Conservation (phyloP, 2,113 vertebrate species). For the Hemicordylus capensis region DNA sequence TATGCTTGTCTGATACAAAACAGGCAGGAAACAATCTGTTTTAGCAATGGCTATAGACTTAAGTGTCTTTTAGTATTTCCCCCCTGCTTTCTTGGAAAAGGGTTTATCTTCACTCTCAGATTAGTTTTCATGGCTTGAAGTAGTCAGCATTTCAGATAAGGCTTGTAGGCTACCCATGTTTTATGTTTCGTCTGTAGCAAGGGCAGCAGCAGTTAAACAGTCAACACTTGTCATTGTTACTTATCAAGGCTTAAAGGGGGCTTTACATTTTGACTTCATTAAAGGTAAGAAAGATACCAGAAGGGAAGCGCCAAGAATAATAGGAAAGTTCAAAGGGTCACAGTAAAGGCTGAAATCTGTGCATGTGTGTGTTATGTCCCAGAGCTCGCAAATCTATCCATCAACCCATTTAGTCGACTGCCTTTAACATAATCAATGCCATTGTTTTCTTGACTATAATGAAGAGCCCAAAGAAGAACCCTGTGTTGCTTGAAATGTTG, state of each 20-base stretch:
- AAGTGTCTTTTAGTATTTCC: neutral
- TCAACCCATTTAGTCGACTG: neutral
- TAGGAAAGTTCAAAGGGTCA: slow-evolving; percentile 10
- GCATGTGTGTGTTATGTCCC: neutral
- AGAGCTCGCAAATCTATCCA: neutral
- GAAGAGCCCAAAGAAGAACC: too few species aligned
- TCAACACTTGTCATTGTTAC: slow-evolving; percentile 27
- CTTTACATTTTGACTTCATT: slow-evolving; percentile 36
- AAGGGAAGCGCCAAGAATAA: slow-evolving; percentile 11
- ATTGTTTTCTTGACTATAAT: neutral
- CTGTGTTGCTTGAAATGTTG: neutral
- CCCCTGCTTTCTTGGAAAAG: neutral
- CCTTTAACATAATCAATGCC: neutral
- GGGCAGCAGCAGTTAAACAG: slow-evolving; percentile 21
- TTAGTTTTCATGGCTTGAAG: slow-evolving; percentile 2
- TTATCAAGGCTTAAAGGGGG: slow-evolving; percentile 19
- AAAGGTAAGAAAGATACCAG: slow-evolving; percentile 18
- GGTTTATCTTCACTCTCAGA: neutral
- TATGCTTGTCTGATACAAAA: neutral
- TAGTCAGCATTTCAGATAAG: slow-evolving; percentile 20
- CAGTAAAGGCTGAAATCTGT: slow-evolving; percentile 1
- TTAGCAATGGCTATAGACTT: neutral
- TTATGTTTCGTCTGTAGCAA: slow-evolving; percentile 30
- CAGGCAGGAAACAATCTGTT: neutral
- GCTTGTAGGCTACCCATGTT: neutral